Base-by-base conservation (phyloP, 2,888 invertebrate species). In the Nomada lathburiana region DNA sequence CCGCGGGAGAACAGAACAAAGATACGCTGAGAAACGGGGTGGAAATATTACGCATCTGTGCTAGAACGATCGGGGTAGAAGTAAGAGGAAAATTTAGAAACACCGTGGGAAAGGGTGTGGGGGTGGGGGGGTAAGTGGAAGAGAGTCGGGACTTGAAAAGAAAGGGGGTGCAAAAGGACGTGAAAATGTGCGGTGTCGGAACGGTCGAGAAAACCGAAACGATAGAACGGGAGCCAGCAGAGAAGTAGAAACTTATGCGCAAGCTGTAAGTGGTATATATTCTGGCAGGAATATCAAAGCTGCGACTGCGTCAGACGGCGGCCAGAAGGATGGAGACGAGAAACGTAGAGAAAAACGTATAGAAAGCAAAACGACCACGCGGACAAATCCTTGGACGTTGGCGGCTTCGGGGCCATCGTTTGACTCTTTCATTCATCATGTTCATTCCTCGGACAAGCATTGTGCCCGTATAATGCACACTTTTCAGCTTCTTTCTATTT, bases 271-370 rank as follows among this genome's bases (percentile, higher is more conserved):
- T 86, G 90, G 88, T 90, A 91, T 90, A 91, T 91, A 92, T 92
- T 92, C 91, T 92, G 92, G 92, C 91, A 92, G 90, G 88, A 91
- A 92, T 92, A 92, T 92, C 92, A 92, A 92, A 92, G 92, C 89
- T 83, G 79, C 83, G 88, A 79, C 89, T 83, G 89, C 91, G 89
- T 92, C 92, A 91, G 92, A 90, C 90, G 86, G 85, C 83, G 85
- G 72, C 60, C 67, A 73, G 80, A 76, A 57, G 59, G 76, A 60
- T 77, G 29, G 70, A 76, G 82, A 83, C 20, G n/a, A 23, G 83
- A 77, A 84, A 79, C 80, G 72, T 67, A 69, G 77, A 60, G 64
- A 81, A 82, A 84, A 77, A 11, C 64, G 76, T 79, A 73, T 78
- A 75, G 80, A 80, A 76, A 78, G 82, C 76, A 88, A 88, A 86